Evolutionary conservation across 1,140 invertebrate species (phyloP).

Genomic region (Popillia japonica): DNA sequence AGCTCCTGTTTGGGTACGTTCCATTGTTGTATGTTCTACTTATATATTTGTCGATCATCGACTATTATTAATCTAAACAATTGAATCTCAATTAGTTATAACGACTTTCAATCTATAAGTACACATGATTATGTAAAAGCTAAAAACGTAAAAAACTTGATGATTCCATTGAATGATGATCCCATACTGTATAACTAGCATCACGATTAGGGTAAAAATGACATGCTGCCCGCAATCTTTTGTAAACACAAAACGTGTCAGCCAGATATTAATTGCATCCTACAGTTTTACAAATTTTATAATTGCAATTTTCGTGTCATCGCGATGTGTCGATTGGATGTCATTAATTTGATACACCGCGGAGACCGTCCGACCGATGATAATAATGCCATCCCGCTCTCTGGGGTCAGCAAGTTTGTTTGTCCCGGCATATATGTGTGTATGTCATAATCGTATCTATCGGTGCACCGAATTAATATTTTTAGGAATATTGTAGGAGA

Average conservation of each 20-base stretch:
- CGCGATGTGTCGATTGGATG: slow-evolving; percentile 38
- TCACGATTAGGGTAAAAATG: neutral
- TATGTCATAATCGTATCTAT: slow-evolving; percentile 7
- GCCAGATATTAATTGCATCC: slow-evolving; percentile 50
- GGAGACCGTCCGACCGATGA: neutral
- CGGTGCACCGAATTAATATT: slow-evolving; percentile 49
- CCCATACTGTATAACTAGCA: neutral
- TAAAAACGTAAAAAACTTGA: too few species aligned
- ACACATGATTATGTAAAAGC: too few species aligned
- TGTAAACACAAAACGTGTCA: slow-evolving; percentile 33
- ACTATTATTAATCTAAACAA: too few species aligned
- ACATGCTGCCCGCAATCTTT: neutral
- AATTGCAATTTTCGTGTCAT: slow-evolving; percentile 50
- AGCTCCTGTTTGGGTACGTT: too few species aligned
- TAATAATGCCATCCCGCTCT: neutral
- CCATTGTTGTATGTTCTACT: too few species aligned
- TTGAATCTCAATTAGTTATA: too few species aligned
- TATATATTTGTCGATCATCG: too few species aligned
- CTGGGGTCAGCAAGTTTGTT: slow-evolving; percentile 23
- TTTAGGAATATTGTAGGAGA: slow-evolving; percentile 50
- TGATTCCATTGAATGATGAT: too few species aligned
- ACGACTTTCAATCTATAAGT: too few species aligned
- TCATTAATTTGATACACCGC: slow-evolving; percentile 30
- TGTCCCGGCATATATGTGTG: neutral
- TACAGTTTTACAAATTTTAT: slow-evolving; percentile 53